These are phyloP conservation scores for Philereme vetulata DNA, from an alignment of 2,888 invertebrate genomes.

Conservation along the genomic window DNA sequence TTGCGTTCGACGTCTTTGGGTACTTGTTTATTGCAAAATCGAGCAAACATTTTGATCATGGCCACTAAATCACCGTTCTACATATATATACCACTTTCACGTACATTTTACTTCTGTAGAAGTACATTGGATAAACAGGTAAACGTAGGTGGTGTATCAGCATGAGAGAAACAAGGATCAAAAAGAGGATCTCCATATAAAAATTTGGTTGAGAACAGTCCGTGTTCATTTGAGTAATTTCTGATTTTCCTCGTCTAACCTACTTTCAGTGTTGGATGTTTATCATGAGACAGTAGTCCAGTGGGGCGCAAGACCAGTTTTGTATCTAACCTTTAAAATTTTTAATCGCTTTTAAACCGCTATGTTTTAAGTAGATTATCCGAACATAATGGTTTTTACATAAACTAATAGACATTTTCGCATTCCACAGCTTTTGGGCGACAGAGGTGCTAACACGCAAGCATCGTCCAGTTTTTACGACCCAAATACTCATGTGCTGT, in stretches of 20 bases:
- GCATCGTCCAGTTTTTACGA: constrained; percentile 90
- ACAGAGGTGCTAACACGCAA: constrained; percentile 88
- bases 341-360: neutral
- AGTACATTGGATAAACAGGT: neutral
- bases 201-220: no score
- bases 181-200: no score
- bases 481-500: constrained; percentile 86
- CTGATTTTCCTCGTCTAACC: no score
- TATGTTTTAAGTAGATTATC: neutral
- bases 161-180: no score
- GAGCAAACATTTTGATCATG: neutral
- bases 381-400: neutral
- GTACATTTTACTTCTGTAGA: no score
- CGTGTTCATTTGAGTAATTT: no score
- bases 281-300: no score
- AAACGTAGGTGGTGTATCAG: no score
- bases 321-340: neutral
- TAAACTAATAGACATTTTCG: constrained; percentile 18
- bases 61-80: neutral
- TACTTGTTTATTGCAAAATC: constrained; percentile 13
- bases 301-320: neutral
- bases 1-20: constrained; percentile 8
- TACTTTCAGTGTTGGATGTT: no score
- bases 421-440: constrained; percentile 84
- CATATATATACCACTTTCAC: no score